These are phyloP conservation scores for Spheniscus mendiculus DNA, from an alignment of 2,113 vertebrate species.

Conservation along the genomic window DNA sequence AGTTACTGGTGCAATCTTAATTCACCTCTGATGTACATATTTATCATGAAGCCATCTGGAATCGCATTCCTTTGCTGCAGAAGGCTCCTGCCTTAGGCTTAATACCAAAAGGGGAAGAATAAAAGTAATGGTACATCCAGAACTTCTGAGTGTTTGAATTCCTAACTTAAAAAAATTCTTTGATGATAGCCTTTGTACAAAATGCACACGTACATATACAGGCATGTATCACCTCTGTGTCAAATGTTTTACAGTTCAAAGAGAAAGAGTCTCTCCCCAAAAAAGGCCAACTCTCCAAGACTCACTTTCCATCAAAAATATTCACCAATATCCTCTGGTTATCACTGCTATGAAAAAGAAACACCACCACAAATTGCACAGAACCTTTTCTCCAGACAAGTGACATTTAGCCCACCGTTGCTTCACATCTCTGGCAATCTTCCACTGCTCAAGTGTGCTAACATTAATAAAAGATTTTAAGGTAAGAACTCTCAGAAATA, in stretches of 20 bases:
- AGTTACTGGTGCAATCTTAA: not conserved
- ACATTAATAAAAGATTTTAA: not conserved
- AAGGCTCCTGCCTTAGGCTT: not conserved
- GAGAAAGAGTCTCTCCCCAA: not conserved
- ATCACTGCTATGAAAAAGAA: not conserved
- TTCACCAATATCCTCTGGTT: not conserved
- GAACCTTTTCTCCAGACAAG: not conserved
- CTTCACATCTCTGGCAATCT: not conserved
- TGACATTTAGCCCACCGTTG: conserved; percentile 27
- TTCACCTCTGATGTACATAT: not conserved
- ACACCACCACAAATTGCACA: not conserved
- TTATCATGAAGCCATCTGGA: not conserved
- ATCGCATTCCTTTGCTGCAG: not conserved
- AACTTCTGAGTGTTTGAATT: not conserved
- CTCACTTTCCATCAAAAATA: not conserved
- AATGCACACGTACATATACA: rapidly evolving
- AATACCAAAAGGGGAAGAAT: not conserved
- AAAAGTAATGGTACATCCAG: not conserved
- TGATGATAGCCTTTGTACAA: not conserved
- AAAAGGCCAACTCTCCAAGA: not conserved
- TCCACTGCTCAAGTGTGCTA: not conserved
- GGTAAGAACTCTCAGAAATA: not conserved
- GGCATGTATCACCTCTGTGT: not conserved
- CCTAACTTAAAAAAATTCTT: not conserved
- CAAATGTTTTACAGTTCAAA: not conserved